Evolutionary conservation across 2,797 vertebrate genomes (phyloP), one percentile per base, ranked within the genome.

Genomic region (Chrosomus eos): DNA sequence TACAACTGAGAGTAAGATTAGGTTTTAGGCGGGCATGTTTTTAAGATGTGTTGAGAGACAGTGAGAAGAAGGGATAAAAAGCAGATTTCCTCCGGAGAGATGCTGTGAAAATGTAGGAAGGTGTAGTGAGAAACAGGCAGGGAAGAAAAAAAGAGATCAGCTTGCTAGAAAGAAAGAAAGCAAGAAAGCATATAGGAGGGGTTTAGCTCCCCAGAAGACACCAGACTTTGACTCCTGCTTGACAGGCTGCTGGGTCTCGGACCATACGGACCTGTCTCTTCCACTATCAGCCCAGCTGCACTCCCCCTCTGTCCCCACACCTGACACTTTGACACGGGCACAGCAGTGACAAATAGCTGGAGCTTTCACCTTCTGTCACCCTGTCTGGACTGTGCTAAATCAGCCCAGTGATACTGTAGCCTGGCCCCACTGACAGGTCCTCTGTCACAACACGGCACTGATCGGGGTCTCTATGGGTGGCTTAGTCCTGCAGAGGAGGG

Each of bases 331-430:
- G 95, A 95, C 95, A 96, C 89, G 91, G 94, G 93, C 93, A 91
- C 94, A 93, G 92, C 94, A 90, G 94, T 95, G 95, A 96, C 95
- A 95, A 96, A 96, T 96, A 95, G 95, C 94, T 94, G 91, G 94
- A 95, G 94, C 93, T 94, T 95, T 94, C 94, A 93, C 95, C 95
- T 94, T 94, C 94, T 94, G 95, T 94, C 94, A 93, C 93, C 94
- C 94, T 94, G 94, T 94, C 94, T 95, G 94, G 92, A 94, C 92
- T 87, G 90, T 89, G 91, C 93, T 94, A 93, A 93, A 93, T 91
- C 93, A 93, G 91, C 91, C 91, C 91, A 90, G 77, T 71, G 92
- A 92, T 91, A 94, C 93, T 94, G 94, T 93, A 95, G 81, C 89
- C 75, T 91, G 91, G 93, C 72, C 84, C 80, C 79, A 86, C 87